Base-by-base conservation (phyloP, 2,113 vertebrate genomes). In the Talpa occidentalis region DNA sequence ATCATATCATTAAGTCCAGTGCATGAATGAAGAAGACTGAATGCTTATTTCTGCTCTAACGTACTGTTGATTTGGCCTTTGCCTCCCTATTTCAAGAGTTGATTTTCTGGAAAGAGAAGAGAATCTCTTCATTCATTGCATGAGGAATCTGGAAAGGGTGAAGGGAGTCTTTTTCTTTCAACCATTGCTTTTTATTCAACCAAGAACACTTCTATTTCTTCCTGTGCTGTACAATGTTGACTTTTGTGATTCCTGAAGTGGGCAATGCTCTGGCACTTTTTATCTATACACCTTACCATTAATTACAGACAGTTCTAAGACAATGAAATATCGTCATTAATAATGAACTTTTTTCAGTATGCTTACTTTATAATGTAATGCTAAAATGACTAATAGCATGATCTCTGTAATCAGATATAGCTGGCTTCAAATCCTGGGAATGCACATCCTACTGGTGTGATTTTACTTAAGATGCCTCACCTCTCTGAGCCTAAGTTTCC, bases 121-220 rank as follows among this genome's bases (percentile, higher is more conserved):
- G 47, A 93, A 92, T 74, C 70, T 49, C 30, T 60, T 78, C 94
- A 82, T 94, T 91, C n/a, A 74, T n/a, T 72, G 86, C 35, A 28
- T 40, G 40, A 81, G 15, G 40, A 96, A 94, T 8, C n/a, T 24
- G 35, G 1, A 5, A 88, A 59, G 30, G 69, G 79, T 70, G 35
- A 95, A 93, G 37, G 78, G 56, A 66, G 22, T 3, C 35, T 74
- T 92, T 81, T 70, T 30, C n/a, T 10, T 28, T 32, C 30, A 67
- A 74, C 10, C 16, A 26, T 17, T 83, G 74, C n/a, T 49, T 73
- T 17, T 91, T 87, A 59, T 66, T 88, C 40, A 85, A 15, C 19
- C 11, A 77, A 67, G 69, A 77, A 72, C 19, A 76, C 35, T 32
- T 72, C 28, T 70, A 21, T 28, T 77, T 83, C 22, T 19, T 44